Evolutionary conservation across 2,888 invertebrate genomes (phyloP).

Genomic region (Rhagophthalmus giganteus): DNA sequence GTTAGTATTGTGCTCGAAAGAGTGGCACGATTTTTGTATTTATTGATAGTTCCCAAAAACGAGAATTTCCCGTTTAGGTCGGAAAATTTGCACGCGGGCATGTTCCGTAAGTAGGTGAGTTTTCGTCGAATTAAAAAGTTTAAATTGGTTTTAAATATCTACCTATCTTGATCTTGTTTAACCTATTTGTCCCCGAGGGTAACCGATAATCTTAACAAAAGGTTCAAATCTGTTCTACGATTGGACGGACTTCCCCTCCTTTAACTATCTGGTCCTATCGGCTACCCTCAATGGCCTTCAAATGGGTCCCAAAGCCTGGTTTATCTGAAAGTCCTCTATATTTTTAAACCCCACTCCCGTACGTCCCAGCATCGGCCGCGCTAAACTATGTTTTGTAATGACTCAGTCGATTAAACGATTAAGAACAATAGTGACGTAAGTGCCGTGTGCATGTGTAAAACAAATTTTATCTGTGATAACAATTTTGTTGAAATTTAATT

Average conservation of each 20-base stretch:
- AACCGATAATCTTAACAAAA: conserved; percentile 32
- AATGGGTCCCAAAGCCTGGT: conserved; percentile 44
- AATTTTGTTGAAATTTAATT: no score
- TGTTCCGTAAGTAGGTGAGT: no score
- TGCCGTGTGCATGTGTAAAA: neutral
- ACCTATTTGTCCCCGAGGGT: conserved; percentile 9
- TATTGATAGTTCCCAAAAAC: no score
- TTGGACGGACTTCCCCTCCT: conserved; percentile 48
- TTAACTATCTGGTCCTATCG: conserved; percentile 44
- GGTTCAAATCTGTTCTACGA: conserved; percentile 45
- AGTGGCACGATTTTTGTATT: no score
- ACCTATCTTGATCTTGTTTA: conserved; percentile 1
- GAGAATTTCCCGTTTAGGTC: no score
- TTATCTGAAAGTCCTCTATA: conserved; percentile 37
- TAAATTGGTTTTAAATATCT: no score
- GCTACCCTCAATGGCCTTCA: conserved; percentile 49
- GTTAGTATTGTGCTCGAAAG: no score
- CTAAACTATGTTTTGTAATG: conserved; percentile 21
- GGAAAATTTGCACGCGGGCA: no score
- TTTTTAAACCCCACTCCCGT: conserved; percentile 33
- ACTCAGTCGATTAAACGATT: conserved; percentile 23
- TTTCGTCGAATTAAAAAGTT: no score
- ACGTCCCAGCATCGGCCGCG: conserved; percentile 13
- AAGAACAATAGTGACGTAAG: conserved; percentile 25
- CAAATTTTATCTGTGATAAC: conserved; percentile 1